These are phyloP conservation scores for Busseola fusca DNA, from an alignment of 2,888 invertebrate genomes.

Conservation along the genomic window DNA sequence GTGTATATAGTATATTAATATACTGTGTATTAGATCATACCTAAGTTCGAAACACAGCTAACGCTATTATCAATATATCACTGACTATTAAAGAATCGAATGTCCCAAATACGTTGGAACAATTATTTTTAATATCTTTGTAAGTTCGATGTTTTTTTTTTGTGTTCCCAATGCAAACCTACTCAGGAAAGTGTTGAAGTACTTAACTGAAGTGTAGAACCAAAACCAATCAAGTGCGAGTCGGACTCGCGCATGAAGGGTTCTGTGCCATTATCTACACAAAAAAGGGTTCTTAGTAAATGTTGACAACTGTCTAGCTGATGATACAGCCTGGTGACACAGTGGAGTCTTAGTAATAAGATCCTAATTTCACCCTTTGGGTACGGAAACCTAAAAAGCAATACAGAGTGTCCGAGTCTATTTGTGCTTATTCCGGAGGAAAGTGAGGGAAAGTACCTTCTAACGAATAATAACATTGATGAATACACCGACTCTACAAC, in stretches of 20 bases:
- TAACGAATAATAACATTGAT: slow-evolving; percentile 28
- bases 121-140: not conserved
- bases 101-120: not conserved
- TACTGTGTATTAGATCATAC: not conserved
- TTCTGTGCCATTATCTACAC: no score
- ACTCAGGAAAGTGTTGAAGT: not conserved
- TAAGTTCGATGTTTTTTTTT: not conserved
- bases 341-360: no score
- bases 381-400: no score
- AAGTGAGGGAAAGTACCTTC: slow-evolving; percentile 24
- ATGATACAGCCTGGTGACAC: no score
- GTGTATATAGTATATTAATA: no score
- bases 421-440: slow-evolving; percentile 3
- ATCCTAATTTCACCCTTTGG: no score
- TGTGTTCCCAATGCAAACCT: not conserved
- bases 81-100: not conserved
- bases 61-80: not conserved
- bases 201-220: no score
- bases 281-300: no score
- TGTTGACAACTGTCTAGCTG: no score
- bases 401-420: not conserved
- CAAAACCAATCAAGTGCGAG: no score
- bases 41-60: not conserved
- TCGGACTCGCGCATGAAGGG: no score
- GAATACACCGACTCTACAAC: slow-evolving; percentile 14